A percentile compares a stretch with the other conserved stretches of the same genome.
These are phyloP conservation scores for Saguinus imperator DNA, from an alignment of 2,113 vertebrate genomes.

Conservation along the genomic window DNA sequence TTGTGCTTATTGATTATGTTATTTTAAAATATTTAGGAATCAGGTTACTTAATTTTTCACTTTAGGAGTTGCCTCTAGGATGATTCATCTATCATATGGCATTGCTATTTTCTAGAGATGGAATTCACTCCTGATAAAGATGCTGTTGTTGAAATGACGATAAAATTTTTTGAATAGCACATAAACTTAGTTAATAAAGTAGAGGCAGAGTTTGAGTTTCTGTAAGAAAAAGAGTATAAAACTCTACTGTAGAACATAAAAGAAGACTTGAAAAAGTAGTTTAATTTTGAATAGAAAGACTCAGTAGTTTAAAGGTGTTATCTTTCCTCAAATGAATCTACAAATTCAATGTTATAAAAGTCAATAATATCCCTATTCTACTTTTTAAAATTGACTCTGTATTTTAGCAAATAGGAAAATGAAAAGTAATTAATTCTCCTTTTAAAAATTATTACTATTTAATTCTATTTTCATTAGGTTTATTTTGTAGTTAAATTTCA, in stretches of 20 bases:
- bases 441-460: not conserved
- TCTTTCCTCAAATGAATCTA: slow-evolving; percentile 43
- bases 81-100: not conserved
- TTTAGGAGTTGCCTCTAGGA: not conserved
- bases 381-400: not conserved
- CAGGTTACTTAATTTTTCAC: not conserved
- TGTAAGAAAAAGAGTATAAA: not conserved
- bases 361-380: not conserved
- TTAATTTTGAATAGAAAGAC: slow-evolving; percentile 4
- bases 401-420: slow-evolving; percentile 17
- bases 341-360: slow-evolving; percentile 35
- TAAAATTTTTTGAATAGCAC: not conserved
- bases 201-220: not conserved
- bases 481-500: not conserved
- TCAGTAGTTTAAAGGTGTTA: not conserved
- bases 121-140: not conserved
- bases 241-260: not conserved
- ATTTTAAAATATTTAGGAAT: not conserved
- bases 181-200: not conserved
- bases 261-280: slow-evolving; percentile 18
- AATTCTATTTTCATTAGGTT: not conserved
- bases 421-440: not conserved
- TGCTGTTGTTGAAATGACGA: not conserved
- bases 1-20: not conserved
- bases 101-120: not conserved